Evolutionary conservation across 1,140 invertebrate genomes (phyloP).

Genomic region (Neomicropteryx cornuta): DNA sequence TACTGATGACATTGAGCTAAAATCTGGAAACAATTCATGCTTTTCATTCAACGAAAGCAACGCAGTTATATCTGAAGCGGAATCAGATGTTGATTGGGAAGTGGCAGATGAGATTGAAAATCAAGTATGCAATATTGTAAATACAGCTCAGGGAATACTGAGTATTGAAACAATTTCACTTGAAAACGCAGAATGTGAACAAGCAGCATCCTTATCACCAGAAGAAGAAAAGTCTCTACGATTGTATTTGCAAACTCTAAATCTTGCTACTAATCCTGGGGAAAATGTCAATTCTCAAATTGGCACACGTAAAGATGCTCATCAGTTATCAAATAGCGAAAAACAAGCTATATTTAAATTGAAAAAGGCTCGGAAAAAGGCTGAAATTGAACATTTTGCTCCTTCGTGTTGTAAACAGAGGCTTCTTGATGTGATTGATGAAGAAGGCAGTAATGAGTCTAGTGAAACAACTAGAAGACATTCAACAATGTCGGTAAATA

Average conservation of each 20-base stretch:
- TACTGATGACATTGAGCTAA: slow-evolving; percentile 21
- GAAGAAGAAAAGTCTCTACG: slow-evolving; percentile 32
- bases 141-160: slow-evolving; percentile 20
- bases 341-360: no score
- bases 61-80: slow-evolving; percentile 41
- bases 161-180: slow-evolving; percentile 27
- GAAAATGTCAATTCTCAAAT: no score
- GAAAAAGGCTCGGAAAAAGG: slow-evolving; percentile 45
- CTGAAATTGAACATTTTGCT: slow-evolving; percentile 41
- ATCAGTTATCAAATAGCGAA: no score
- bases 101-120: slow-evolving; percentile 24
- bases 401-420: slow-evolving; percentile 41
- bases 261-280: slow-evolving; percentile 32
- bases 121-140: slow-evolving; percentile 5
- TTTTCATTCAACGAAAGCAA: slow-evolving; percentile 23
- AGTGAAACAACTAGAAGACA: slow-evolving; percentile 33
- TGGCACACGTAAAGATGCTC: no score
- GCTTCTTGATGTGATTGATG: slow-evolving; percentile 54
- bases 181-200: slow-evolving; percentile 24
- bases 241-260: slow-evolving; percentile 46
- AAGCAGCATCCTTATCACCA: slow-evolving; percentile 26
- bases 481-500: slow-evolving; percentile 31
- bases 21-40: slow-evolving; percentile 18
- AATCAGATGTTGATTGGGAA: slow-evolving; percentile 43
- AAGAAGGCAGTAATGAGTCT: slow-evolving; percentile 49